Percentiles rank a stretch among this genome's conserved stretches.
Evolutionary conservation across 2,888 invertebrate genomes (phyloP).

Genomic region (Pyrrhia umbra): DNA sequence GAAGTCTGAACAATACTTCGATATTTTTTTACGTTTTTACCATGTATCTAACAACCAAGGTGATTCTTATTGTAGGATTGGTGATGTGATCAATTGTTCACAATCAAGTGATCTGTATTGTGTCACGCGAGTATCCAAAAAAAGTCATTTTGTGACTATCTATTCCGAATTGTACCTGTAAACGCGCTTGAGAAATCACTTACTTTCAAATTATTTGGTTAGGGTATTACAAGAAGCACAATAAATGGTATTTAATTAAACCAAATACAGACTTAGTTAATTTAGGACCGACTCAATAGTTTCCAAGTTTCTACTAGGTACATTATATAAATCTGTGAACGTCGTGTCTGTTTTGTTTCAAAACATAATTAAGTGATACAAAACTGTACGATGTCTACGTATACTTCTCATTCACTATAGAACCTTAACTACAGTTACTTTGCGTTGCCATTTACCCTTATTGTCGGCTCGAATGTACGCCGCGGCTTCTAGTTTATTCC

Average conservation of each 20-base stretch:
- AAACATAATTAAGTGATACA: conserved; percentile 25
- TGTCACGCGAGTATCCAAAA: too few species aligned
- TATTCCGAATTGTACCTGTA: too few species aligned
- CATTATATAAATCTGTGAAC: conserved; percentile 11
- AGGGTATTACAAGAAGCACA: neutral
- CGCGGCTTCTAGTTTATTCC: conserved; percentile 42
- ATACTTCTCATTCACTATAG: conserved; percentile 12
- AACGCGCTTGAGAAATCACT: neutral
- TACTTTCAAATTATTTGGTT: too few species aligned
- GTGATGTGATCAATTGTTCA: too few species aligned
- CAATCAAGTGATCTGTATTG: too few species aligned
- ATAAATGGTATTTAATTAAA: neutral
- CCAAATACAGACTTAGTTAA: conserved; percentile 3
- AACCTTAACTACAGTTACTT: conserved; percentile 1
- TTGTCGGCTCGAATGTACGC: conserved; percentile 24
- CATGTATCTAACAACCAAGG: too few species aligned
- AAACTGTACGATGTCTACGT: conserved; percentile 8
- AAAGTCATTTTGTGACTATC: too few species aligned
- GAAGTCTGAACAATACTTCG: too few species aligned
- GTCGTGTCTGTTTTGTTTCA: conserved; percentile 4
- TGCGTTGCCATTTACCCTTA: conserved; percentile 2
- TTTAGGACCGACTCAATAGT: neutral
- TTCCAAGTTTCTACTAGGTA: neutral
- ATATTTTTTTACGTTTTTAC: too few species aligned
- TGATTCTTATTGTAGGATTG: too few species aligned